Conservation (phyloP, 2,797 vertebrate genomes). For the Hippopotamyrus pictus region DNA sequence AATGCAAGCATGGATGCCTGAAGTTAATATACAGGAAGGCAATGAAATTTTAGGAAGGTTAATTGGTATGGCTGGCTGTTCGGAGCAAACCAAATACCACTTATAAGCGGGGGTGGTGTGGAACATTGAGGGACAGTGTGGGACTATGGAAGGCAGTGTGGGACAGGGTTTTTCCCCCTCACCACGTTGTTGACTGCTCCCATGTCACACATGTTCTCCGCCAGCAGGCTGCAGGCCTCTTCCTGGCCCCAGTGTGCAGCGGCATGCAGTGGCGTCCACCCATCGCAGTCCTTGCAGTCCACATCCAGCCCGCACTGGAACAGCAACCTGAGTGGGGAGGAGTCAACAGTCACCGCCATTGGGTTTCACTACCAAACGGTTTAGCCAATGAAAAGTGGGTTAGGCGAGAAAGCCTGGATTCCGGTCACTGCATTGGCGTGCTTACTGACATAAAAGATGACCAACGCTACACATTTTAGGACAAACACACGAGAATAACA, state of each 20-base stretch:
- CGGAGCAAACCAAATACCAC: neutral
- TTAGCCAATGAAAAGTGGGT: neutral
- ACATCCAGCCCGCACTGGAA: constrained; percentile 64
- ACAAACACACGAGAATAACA: neutral
- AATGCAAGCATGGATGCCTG: neutral
- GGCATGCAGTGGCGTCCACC: constrained; percentile 74
- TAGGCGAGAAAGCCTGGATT: neutral
- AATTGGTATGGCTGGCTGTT: neutral
- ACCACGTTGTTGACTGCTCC: constrained; percentile 71
- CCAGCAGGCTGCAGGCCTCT: constrained; percentile 67
- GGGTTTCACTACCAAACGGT: neutral
- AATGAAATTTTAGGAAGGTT: neutral
- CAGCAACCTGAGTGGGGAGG: constrained; percentile 51
- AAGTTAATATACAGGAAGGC: neutral
- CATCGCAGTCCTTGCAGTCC: constrained; percentile 65
- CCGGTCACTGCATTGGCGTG: neutral
- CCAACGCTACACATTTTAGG: neutral
- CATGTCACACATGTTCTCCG: constrained; percentile 75
- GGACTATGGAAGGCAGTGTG: neutral
- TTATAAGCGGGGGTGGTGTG: neutral
- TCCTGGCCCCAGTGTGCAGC: constrained; percentile 77
- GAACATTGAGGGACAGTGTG: neutral
- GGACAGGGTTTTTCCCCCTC: constrained; percentile 32
- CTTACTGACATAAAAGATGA: neutral
- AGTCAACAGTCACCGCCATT: neutral